phyloP scores from a whole-genome alignment of 2,797 vertebrate species.

The Cirrhinus molitorella region DNA sequence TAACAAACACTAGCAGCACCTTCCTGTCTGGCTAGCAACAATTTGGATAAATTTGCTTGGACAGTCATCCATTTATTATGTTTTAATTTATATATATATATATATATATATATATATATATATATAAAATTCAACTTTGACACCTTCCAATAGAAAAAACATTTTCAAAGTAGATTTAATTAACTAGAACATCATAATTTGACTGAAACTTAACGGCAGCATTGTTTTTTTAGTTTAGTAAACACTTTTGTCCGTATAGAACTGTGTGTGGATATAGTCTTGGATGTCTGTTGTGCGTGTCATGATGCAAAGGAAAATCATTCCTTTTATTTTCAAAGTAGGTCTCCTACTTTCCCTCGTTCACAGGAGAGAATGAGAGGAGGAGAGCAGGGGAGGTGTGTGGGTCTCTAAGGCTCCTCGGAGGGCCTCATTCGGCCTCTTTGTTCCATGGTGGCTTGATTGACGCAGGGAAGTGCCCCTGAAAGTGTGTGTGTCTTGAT shows the following conservation, averaged over 20 bases:
- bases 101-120: too few relatives aligned
- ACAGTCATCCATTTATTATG: too few relatives aligned
- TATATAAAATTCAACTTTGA: neutral
- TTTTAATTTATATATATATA: too few relatives aligned
- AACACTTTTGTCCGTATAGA: neutral
- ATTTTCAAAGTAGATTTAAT: neutral
- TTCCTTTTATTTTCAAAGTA: neutral
- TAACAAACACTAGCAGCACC: too few relatives aligned
- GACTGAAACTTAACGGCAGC: neutral
- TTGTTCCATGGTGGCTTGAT: conserved; percentile 40
- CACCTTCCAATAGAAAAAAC: neutral
- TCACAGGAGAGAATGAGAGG: neutral
- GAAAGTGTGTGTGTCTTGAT: conserved; percentile 37
- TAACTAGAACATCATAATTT: neutral
- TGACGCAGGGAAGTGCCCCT: conserved; percentile 35
- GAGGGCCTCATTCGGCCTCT: conserved; percentile 22
- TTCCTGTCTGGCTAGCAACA: too few relatives aligned
- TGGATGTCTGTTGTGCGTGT: neutral
- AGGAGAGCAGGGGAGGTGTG: neutral
- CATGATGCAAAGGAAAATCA: neutral
- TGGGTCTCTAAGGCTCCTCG: conserved; percentile 34
- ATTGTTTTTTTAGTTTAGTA: neutral
- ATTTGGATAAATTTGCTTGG: too few relatives aligned
- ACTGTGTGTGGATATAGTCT: neutral
- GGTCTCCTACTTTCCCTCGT: neutral